Percentiles rank a stretch among this genome's conserved stretches.
phyloP scores from a whole-genome alignment of 2,797 vertebrate genomes.

The Pseudopleuronectes americanus region DNA sequence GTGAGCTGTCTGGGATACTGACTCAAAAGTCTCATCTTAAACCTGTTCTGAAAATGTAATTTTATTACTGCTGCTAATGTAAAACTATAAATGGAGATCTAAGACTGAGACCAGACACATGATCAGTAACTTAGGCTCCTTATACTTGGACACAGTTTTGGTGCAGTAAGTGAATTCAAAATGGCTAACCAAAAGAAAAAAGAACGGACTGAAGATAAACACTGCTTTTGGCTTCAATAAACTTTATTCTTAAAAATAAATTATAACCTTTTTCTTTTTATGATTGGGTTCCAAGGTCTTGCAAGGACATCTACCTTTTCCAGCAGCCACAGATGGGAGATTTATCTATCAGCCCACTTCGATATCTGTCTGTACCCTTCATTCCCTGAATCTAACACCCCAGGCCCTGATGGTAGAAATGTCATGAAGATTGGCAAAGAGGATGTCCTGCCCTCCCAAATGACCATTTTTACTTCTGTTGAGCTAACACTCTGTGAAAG shows the following conservation, averaged over 20 bases:
- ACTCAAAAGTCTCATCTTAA: neutral
- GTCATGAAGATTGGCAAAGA: constrained; percentile 63
- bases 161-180: too few relatives aligned
- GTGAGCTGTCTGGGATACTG: neutral
- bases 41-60: constrained; percentile 7
- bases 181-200: neutral
- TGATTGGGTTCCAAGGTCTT: constrained; percentile 47
- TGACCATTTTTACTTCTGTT: constrained; percentile 36
- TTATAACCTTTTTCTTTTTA: constrained; percentile 1
- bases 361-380: constrained; percentile 51
- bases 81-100: neutral
- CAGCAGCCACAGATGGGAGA: constrained; percentile 58
- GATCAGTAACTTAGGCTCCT: constrained; percentile 2
- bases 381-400: constrained; percentile 55
- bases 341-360: constrained; percentile 51
- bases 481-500: constrained; percentile 43
- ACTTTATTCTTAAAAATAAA: neutral
- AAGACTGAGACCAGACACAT: neutral
- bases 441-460: constrained; percentile 41
- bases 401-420: constrained; percentile 57
- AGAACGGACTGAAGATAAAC: neutral
- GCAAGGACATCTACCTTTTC: constrained; percentile 64
- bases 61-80: neutral
- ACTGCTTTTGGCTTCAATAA: constrained; percentile 4
- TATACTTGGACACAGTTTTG: neutral